phyloP scores from a whole-genome alignment of 1,140 invertebrate species.

The Pseudomyrmex flavicornis region DNA sequence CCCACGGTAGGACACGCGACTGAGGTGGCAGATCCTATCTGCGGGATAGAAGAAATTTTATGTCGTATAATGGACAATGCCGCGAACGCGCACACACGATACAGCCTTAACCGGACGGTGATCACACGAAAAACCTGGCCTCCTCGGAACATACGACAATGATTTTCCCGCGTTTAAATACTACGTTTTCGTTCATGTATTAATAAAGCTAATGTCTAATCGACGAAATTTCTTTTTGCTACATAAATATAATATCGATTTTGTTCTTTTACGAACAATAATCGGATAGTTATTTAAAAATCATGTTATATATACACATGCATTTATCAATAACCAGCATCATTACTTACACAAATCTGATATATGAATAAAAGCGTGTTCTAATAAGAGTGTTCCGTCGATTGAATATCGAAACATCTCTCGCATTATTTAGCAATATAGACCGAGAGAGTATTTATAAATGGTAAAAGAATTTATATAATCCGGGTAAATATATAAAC shows the following conservation, averaged over 20 bases:
- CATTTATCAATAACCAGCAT: neutral
- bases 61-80: slow-evolving; percentile 82
- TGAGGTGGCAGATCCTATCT: slow-evolving; percentile 81
- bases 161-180: slow-evolving; percentile 33
- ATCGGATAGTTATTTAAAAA: neutral
- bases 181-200: neutral
- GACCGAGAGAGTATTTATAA: slow-evolving; percentile 21
- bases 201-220: neutral
- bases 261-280: neutral
- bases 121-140: slow-evolving; percentile 59
- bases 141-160: slow-evolving; percentile 15
- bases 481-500: slow-evolving; percentile 19
- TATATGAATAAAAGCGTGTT: neutral
- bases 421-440: neutral
- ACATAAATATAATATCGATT: neutral
- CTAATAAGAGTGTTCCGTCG: neutral
- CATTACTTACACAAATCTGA: slow-evolving; percentile 1
- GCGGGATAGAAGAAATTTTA: slow-evolving; percentile 83
- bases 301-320: too few species aligned
- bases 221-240: neutral
- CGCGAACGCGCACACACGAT: slow-evolving; percentile 66
- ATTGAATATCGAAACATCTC: neutral
- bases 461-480: neutral
- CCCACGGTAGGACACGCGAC: slow-evolving; percentile 83
- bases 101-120: slow-evolving; percentile 55